Evolutionary conservation across 2,888 invertebrate species (phyloP).

Genomic region (Epiblema foenella): DNA sequence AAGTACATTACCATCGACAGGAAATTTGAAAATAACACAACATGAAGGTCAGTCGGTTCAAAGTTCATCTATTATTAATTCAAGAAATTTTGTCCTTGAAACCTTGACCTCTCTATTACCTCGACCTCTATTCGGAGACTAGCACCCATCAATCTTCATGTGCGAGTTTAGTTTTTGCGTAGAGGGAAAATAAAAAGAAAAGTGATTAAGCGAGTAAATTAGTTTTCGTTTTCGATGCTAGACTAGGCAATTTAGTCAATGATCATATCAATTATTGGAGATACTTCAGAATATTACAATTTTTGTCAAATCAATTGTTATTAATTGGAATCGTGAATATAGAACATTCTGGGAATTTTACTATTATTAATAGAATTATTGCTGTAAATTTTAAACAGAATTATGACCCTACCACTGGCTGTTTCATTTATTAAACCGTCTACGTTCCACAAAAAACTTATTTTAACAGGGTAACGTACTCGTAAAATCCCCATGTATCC

Average conservation of each 20-base stretch:
- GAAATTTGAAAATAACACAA: background rate
- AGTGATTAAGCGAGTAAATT: constrained; percentile 14
- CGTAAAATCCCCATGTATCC: background rate
- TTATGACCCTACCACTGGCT: no score
- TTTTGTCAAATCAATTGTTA: no score
- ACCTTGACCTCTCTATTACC: constrained; percentile 12
- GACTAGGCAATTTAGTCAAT: background rate
- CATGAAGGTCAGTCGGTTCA: background rate
- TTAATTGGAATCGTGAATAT: no score
- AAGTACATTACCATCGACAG: background rate
- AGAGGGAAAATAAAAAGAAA: constrained; percentile 10
- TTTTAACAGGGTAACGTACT: background rate
- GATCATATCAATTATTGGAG: background rate
- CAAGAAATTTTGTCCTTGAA: background rate
- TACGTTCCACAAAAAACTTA: no score
- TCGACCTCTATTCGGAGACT: constrained; percentile 7
- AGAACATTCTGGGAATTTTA: no score
- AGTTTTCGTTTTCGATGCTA: constrained; percentile 7
- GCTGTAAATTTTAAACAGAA: no score
- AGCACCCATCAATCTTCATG: constrained; percentile 20
- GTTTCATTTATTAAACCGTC: no score
- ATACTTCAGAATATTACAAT: background rate
- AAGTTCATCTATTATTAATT: background rate
- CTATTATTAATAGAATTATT: no score
- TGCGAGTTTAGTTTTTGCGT: constrained; percentile 12